Evolutionary conservation across 2,888 invertebrate species (phyloP), one percentile per base, ranked within the genome.

Genomic region (Agrilus cyanescens): DNA sequence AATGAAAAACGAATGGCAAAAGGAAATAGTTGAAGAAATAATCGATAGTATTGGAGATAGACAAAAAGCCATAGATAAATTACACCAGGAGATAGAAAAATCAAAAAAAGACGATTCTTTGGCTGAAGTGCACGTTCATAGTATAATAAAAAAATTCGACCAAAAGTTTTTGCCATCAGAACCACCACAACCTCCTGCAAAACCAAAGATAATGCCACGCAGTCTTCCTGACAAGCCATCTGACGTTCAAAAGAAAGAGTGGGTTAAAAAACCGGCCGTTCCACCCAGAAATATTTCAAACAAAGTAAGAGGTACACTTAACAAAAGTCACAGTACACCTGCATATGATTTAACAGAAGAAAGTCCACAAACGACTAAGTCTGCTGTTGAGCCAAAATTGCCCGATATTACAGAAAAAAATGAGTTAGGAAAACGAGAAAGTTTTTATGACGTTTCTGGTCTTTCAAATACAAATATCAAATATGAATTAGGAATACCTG

Each of bases 321-420:
- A 87, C 67, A 86, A 87, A 66, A 82, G 82, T 54, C 78, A 82
- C 61, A 86, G 85, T 51, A 84, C 85, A n/a, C 86, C 86, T 2
- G 83, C 85, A 0, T 85, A 85, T 63, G 85, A 85, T 63, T 53
- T 62, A 30, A 58, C 59, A n/a, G 20, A 20, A 20, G 20, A 20
- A 20, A 20, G 20, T 20, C 20, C 20, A 5, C 20, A 20, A 60
- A 54, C 38, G 54, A 53, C 46, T 54, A 52, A 44, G 49, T 45
- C 38, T 8, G 12, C 12, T 29, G 29, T n/a, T 31, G 14, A 13
- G 33, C 13, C 14, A 8, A 14, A 13, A 14, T 14, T 14, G 33
- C 33, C 33, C 6, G 33, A 32, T 32, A 20, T 20, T 7, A 20
- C 20, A 20, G 20, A 20, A 20, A 20, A 20, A 20, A 20, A 20